phyloP scores from a whole-genome alignment of 2,888 invertebrate species.

The Pinctada fucata region DNA sequence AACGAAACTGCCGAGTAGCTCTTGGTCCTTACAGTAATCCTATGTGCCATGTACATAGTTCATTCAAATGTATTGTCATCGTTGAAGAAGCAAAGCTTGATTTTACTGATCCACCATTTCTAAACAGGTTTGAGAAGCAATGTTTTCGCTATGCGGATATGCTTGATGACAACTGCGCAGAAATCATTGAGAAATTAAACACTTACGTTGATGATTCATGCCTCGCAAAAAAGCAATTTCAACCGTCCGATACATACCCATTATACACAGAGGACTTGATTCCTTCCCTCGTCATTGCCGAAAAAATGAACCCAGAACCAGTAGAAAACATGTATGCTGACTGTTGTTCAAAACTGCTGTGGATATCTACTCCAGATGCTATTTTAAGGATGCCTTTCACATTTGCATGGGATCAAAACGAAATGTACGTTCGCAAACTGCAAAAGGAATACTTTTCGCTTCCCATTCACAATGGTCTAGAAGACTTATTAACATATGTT shows the following conservation, averaged over 20 bases:
- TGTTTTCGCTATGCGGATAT: conserved; percentile 57
- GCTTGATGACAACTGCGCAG: conserved; percentile 30
- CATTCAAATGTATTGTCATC: conserved; percentile 60
- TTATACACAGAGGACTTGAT: conserved; percentile 49
- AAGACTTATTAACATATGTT: not conserved
- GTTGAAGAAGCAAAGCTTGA: conserved; percentile 54
- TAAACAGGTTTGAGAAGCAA: conserved; percentile 69
- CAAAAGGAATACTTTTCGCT: conserved; percentile 39
- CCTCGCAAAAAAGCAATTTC: conserved; percentile 24
- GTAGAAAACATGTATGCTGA: conserved; percentile 7
- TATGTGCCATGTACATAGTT: conserved; percentile 59
- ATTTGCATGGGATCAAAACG: not conserved
- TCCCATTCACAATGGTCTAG: conserved; percentile 52
- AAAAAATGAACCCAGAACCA: conserved; percentile 6
- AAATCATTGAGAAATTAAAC: conserved; percentile 31
- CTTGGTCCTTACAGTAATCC: conserved; percentile 61
- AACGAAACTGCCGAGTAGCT: conserved; percentile 58
- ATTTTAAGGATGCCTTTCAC: conserved; percentile 28
- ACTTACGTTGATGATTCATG: conserved; percentile 30
- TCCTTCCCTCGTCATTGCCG: conserved; percentile 46
- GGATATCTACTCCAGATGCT: conserved; percentile 50
- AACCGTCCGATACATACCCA: conserved; percentile 44
- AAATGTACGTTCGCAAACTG: conserved; percentile 13
- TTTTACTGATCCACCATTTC: conserved; percentile 59
- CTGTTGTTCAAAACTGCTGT: conserved; percentile 38